Base-by-base conservation (phyloP, 2,113 vertebrate genomes). In the Tiliqua scincoides region DNA sequence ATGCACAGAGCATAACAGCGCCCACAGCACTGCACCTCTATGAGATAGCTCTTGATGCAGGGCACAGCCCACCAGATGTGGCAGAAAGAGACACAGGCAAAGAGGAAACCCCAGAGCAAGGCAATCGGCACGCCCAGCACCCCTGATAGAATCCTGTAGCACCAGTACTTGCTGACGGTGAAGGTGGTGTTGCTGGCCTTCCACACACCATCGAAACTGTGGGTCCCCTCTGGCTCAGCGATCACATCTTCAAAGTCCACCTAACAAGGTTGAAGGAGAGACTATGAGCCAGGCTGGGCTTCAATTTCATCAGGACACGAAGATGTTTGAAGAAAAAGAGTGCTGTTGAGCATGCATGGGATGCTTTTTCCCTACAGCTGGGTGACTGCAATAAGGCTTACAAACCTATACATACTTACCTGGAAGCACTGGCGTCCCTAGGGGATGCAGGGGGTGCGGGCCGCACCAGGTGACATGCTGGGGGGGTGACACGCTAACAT, bases 181-280 rank as follows among this genome's bases (percentile, higher is more conserved):
- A 92, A 92, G 32, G 89, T 85, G 15, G 80, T 86, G 32, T 40
- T 86, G 86, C 91, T 93, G 32, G 83, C 59, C 27, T 88, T 91
- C 93, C 93, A 93, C n/a, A 93, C 91, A 11, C 81, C 70, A 7
- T 87, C 86, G 40, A 91, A 87, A 37, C 91, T 93, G 91, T 93
- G 82, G 25, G 79, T 85, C 14, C 93, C 91, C 18, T 93, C 93
- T 0, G 93, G 93, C 43, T 93, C 93, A 4, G 91, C 93, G 15
- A 93, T 89, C 61, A 93, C 91, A 57, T 93, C 93, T 79, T 93
- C 93, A 82, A 93, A 93, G 52, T 93, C 90, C 76, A 93, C 90
- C 93, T 93, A 81, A 1, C 20, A 52, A 35, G 27, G 78, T 27
- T 70, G 63, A 48, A 79, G 59, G 21, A 80, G 30, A 73, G 14